Conservation (phyloP, 2,888 invertebrate genomes). For the Xanthorhoe designata region DNA sequence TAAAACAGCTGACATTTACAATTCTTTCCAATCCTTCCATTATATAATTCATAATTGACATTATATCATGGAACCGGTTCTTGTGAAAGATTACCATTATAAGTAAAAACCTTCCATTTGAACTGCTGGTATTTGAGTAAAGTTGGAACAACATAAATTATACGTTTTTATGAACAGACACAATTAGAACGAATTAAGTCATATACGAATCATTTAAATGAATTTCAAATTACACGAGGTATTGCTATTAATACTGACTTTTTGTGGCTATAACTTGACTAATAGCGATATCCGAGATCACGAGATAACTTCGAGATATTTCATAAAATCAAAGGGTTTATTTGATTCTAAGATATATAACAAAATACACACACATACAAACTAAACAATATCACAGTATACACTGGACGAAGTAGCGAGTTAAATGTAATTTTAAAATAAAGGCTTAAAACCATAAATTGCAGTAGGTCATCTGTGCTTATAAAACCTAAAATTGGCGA, state of each 20-base stretch:
- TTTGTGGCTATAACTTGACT: neutral
- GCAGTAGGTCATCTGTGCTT: neutral
- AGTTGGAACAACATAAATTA: no score
- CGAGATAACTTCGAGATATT: neutral
- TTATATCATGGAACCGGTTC: conserved; percentile 1
- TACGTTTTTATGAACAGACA: neutral
- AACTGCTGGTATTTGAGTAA: no score
- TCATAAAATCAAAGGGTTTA: neutral
- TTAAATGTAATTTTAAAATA: no score
- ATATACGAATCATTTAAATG: conserved; percentile 1
- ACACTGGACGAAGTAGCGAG: no score
- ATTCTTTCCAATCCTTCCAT: conserved; percentile 17
- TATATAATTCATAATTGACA: conserved; percentile 8
- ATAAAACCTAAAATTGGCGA: conserved; percentile 10
- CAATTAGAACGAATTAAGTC: conserved; percentile 19
- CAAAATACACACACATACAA: no score
- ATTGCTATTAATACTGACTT: neutral
- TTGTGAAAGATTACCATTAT: neutral
- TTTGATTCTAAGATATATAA: no score
- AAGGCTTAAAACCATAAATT: neutral
- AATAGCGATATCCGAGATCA: neutral
- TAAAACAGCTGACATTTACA: conserved; percentile 15
- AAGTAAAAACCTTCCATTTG: no score
- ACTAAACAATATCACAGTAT: no score
- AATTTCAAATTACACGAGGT: neutral